Base-by-base conservation (phyloP, 64 coral and sea anemone genomes). In the Pocillopora verrucosa region DNA sequence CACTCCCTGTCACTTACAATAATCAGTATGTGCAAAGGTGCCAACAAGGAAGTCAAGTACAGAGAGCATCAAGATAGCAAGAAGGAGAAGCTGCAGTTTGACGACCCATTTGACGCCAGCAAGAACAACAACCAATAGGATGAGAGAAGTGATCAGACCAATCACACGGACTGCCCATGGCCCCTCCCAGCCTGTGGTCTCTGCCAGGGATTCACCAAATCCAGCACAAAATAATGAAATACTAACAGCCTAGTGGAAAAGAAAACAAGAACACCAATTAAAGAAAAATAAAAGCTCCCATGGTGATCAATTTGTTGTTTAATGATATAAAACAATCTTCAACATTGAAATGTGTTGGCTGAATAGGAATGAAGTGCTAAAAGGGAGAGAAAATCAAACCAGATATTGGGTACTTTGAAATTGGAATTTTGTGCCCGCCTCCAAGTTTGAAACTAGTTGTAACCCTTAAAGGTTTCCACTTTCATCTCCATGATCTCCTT, bases 81-180 rank as follows among this genome's bases (percentile, higher is more conserved):
- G 80, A 16, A 99, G 93, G 13, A 99, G 67, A 17, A 99, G 80
- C 60, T 99, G 97, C 16, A 99, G 73, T 75, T 99, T 99, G 25
- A 99, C 97, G 11, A 99, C 97, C 97, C 97, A 99, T 67, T 99
- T 99, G 61, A 99, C 97, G 0, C 97, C 97, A 61, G 97, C 97
- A n/a, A 99, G 90, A 34, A 99, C 94, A 20, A 99, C 94, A 7
- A 92, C 30, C 45, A 99, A 62, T 25, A 99, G 78, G 11, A 90
- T 85, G 34, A 90, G 30, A 30, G 97, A 91, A n/a, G 97, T 95
- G 17, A 90, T 78, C 1, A 99, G 88, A 41, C 93, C 97, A 51
- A 99, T 99, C 20, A 92, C 88, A 10, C 93, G 94, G 19, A 95
- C 97, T 57, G 97, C 97, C 97, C 97, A 99, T 60, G 88, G 62